Base-by-base conservation (phyloP, 1,140 invertebrate genomes). In the Heterodera carotae region DNA sequence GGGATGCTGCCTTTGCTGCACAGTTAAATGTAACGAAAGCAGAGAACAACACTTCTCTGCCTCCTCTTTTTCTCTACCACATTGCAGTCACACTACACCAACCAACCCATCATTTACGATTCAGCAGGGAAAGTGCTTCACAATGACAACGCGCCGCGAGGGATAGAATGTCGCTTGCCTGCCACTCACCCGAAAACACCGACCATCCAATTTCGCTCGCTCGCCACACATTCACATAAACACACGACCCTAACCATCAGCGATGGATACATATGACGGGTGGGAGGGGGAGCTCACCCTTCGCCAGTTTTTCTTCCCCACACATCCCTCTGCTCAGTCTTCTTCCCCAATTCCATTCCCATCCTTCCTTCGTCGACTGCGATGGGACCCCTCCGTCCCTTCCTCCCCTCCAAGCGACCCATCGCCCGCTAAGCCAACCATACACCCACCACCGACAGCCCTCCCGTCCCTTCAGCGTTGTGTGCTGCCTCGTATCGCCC, bases 291-390 rank as follows among this genome's bases (percentile, higher is more conserved):
- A 3, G 33, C 25, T 66, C 62, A 25, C 62, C 48, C 62, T 29
- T 29, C 62, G 62, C 62, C 62, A 66, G 27, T 66, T 66, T 66
- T 66, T 66, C 62, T 53, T 53, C 48, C 48, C 22, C 18, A 53
- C 48, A 53, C 48, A 53, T 10, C 48, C 48, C 48, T 25, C 6
- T 12, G 25, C 53, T 53, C 68, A 67, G 66, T 53, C 53, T 69
- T 43, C 43, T 68, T 68, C 34, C 53, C 53, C 39, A 29, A 69
- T 69, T 31, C 53, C 53, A 48, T 69, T 34, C 39, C 33, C 66
- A 12, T 33, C 29, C n/a, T 43, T n/a, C 33, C 27, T 12, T 29
- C 25, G 68, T 68, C 53, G 71, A 29, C 34, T 56, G 36, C 29
- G 71, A 56, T 56, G 71, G 62, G 12, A 15, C 36, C 33, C n/a